Evolutionary conservation across 2,113 vertebrate genomes (phyloP), one percentile per base, ranked within the genome.

Genomic region (Pygoscelis adeliae): DNA sequence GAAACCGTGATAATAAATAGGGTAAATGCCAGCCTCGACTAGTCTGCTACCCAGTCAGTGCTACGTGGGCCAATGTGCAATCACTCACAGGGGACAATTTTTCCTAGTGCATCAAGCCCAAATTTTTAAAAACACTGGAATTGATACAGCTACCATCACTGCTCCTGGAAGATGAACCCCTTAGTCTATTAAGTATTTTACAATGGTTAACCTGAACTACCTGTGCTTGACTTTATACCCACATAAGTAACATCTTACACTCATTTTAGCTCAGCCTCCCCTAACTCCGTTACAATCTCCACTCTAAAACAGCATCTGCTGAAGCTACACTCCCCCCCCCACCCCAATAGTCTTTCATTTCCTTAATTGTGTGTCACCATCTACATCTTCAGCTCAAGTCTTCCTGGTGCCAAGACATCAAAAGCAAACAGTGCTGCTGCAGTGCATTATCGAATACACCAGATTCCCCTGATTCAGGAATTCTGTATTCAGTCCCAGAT

Each of bases 1-100:
- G 62, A 65, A 79, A 59, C 36, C 3, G 2, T 5, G 42, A 2
- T 5, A 46, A 2, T 5, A 47, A 58, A 21, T 0, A 61, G 16
- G 25, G 36, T 20, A 70, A 82, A 55, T 0, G 0, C 15, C 66
- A 78, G n/a, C 32, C 38, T 67, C 10, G 7, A 19, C 27, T 11
- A 11, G 10, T 23, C 38, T 0, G 2, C 32, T 42, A 11, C 36
- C 30, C n/a, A 26, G 18, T 15, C 55, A 56, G 30, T 38, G 36
- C 83, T 50, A n/a, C n/a, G 1, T 4, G 11, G 65, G 34, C 40
- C 89, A 84, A 36, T 7, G 12, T 1, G 22, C 11, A 16, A 32
- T 11, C 52, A 18, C 59, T 36, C 0, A 0, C 47, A 50, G 59
- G 36, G 32, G 88, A 61, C 29, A 12, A 11, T 13, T 59, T 58